These are phyloP conservation scores for Podabrus alpinus DNA, from an alignment of 2,888 invertebrate genomes.

Conservation along the genomic window DNA sequence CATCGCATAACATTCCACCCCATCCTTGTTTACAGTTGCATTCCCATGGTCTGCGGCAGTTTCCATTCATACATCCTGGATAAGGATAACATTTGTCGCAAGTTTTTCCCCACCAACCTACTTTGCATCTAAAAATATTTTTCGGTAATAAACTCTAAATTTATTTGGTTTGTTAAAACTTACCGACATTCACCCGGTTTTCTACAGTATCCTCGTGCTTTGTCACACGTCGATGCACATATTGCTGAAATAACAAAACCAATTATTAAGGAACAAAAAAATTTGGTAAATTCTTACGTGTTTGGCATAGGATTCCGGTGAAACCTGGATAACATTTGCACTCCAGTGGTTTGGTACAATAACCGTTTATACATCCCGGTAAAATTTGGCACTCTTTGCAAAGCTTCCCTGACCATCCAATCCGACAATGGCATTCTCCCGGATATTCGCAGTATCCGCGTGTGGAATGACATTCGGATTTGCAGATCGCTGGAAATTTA, in stretches of 20 bases:
- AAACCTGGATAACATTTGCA: slow-evolving; percentile 92
- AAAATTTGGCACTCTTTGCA: slow-evolving; percentile 86
- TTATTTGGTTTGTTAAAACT: slow-evolving; percentile 39
- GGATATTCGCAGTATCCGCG: slow-evolving; percentile 87
- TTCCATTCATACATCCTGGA: slow-evolving; percentile 87
- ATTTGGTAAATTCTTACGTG: slow-evolving; percentile 65
- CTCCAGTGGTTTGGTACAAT: slow-evolving; percentile 86
- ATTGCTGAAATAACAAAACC: slow-evolving; percentile 67
- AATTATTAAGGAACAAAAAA: not conserved
- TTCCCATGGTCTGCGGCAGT: slow-evolving; percentile 86
- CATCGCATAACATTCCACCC: slow-evolving; percentile 91
- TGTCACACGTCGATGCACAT: slow-evolving; percentile 81
- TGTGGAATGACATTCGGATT: slow-evolving; percentile 81
- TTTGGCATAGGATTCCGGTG: slow-evolving; percentile 86
- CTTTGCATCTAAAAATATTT: slow-evolving; percentile 69
- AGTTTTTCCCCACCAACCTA: slow-evolving; percentile 83
- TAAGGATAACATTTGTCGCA: slow-evolving; percentile 79
- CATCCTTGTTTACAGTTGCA: slow-evolving; percentile 86
- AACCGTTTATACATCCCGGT: slow-evolving; percentile 90
- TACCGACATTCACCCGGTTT: slow-evolving; percentile 77
- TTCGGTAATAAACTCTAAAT: not conserved
- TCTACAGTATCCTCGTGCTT: slow-evolving; percentile 82
- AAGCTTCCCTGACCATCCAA: slow-evolving; percentile 88
- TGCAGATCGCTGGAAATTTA: slow-evolving; percentile 72
- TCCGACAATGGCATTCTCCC: slow-evolving; percentile 83